A percentile compares a stretch with the other conserved stretches of the same genome.
These are phyloP conservation scores for Dromas ardeola DNA, from an alignment of 2,113 vertebrate genomes.

Conservation along the genomic window DNA sequence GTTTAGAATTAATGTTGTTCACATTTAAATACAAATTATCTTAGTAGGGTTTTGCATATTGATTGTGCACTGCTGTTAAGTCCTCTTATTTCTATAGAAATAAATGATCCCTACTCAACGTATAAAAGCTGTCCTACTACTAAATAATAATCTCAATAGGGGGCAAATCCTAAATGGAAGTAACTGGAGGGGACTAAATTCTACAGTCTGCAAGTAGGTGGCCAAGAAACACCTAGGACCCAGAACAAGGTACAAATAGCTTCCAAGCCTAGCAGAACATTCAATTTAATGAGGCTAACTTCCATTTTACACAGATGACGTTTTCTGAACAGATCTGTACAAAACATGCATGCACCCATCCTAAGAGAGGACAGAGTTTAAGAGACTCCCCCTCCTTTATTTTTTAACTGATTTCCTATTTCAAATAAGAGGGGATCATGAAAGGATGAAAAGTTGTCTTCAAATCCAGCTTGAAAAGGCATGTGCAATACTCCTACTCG, in stretches of 20 bases:
- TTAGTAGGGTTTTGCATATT: conserved; percentile 37
- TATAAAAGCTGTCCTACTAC: conserved; percentile 61
- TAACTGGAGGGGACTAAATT: conserved; percentile 20
- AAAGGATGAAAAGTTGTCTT: neutral
- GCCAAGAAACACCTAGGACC: neutral
- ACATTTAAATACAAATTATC: conserved; percentile 58
- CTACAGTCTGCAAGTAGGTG: neutral
- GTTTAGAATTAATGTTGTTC: conserved; percentile 37
- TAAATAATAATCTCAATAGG: conserved; percentile 65
- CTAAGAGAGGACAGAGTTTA: neutral
- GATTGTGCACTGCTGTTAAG: conserved; percentile 47
- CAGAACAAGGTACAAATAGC: neutral
- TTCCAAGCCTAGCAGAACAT: neutral
- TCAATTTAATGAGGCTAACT: neutral
- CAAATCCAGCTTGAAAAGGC: neutral
- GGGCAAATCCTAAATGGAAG: conserved; percentile 35
- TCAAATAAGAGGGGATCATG: neutral
- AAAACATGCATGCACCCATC: neutral
- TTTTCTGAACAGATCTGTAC: neutral
- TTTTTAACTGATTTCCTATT: neutral
- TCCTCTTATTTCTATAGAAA: conserved; percentile 66
- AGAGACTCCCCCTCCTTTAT: neutral
- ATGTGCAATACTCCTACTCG: neutral
- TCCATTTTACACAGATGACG: neutral
- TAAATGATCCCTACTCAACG: conserved; percentile 66